A percentile compares a stretch with the other conserved stretches of the same genome.
phyloP scores from a whole-genome alignment of 2,888 invertebrate species.

The Aquatica leii region DNA sequence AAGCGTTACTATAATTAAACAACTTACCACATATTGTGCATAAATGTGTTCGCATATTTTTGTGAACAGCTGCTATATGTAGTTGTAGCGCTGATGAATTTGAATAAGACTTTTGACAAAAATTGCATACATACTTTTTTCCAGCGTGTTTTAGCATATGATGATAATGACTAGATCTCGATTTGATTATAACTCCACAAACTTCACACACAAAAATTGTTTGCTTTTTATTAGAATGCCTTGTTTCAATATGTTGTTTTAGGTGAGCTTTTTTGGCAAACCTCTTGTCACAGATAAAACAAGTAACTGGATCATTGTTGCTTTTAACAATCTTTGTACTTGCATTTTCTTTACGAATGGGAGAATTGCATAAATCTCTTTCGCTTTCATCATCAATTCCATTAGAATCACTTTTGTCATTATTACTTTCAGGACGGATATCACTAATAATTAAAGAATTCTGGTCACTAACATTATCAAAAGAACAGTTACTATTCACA shows the following conservation, averaged over 20 bases:
- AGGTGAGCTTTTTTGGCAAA: slow-evolving; percentile 3
- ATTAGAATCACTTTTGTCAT: no score
- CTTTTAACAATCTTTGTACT: background rate
- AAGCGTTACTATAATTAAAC: slow-evolving; percentile 78
- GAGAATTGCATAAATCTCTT: no score
- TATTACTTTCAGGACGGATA: no score
- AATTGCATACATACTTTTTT: slow-evolving; percentile 65
- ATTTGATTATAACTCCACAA: slow-evolving; percentile 44
- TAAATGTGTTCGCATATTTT: slow-evolving; percentile 76
- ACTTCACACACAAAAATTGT: slow-evolving; percentile 45
- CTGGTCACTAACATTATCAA: no score
- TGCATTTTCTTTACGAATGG: no score
- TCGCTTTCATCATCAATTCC: no score
- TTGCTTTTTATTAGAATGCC: slow-evolving; percentile 28
- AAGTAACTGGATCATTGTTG: background rate
- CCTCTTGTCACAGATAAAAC: background rate
- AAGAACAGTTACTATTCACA: slow-evolving; percentile 22
- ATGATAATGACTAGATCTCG: slow-evolving; percentile 41
- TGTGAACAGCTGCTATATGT: slow-evolving; percentile 80
- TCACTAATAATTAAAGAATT: no score
- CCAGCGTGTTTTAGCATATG: slow-evolving; percentile 59
- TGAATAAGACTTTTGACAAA: slow-evolving; percentile 74
- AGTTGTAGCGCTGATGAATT: slow-evolving; percentile 75
- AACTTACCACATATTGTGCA: slow-evolving; percentile 84
- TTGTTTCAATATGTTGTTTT: slow-evolving; percentile 34